Evolutionary conservation across 2,113 vertebrate species (phyloP), one percentile per base, ranked within the genome.

Genomic region (Bothrops jararaca): DNA sequence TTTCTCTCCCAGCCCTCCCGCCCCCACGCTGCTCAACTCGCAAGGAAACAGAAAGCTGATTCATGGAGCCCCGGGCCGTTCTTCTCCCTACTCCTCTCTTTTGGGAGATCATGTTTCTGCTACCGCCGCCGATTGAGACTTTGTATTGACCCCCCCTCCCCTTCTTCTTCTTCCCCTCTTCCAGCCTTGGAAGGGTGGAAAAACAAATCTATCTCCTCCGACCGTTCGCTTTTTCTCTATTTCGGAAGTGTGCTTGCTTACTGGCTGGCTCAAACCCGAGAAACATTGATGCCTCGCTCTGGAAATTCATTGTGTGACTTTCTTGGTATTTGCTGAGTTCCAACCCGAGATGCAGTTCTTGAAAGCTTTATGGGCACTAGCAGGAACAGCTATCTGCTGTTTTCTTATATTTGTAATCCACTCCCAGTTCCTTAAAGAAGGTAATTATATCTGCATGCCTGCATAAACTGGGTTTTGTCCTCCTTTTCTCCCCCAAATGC

Each of bases 331-430:
- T 97, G 97, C 98, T 97, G 98, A 95, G 96, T 97, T 97, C 97
- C 97, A 95, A 97, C 98, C 97, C 98, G 98, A 98, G 98, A 99
- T 99, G 99, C 99, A 99, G 98, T 98, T 99, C 97, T 98, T 98
- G 97, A 98, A 98, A 98, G 98, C 99, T 96, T 98, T 98, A 98
- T 99, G 99, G 98, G 98, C 99, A 97, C 97, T 99, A 97, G 98
- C 99, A 90, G 99, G 98, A 98, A 99, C 98, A 96, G 99, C 99
- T 95, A 97, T 99, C 97, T 99, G 99, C 98, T 99, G 98, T 98
- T 98, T 99, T 97, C 98, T 99, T 86, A 96, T 99, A 90, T 98
- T 99, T 95, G 96, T 99, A 92, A 98, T 99, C 95, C 98, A 99
- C 98, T 99, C 99, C 93, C 99, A 99, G 96, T 98, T 99, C 98